phyloP scores from a whole-genome alignment of 2,113 vertebrate genomes.

The Oxygymnocypris stewartii region DNA sequence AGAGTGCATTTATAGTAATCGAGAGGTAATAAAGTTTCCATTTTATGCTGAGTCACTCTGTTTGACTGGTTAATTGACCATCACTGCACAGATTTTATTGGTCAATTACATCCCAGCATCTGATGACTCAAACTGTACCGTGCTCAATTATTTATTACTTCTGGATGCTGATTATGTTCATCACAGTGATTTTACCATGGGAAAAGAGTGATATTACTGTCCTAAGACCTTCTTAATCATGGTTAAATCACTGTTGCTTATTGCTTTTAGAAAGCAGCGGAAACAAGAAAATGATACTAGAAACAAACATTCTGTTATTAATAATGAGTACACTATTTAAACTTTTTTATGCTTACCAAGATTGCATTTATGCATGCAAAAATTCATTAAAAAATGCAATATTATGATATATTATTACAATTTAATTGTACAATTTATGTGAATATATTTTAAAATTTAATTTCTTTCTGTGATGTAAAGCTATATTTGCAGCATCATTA shows the following conservation, averaged over 20 bases:
- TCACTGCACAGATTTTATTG: slow-evolving; percentile 68
- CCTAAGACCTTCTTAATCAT: background rate
- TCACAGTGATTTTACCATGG: background rate
- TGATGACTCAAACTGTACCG: slow-evolving; percentile 66
- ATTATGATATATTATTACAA: too few relatives aligned
- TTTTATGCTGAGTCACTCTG: slow-evolving; percentile 73
- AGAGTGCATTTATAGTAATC: slow-evolving; percentile 70
- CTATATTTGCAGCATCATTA: too few relatives aligned
- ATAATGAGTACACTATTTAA: background rate
- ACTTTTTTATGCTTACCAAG: too few relatives aligned
- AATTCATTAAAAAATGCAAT: too few relatives aligned
- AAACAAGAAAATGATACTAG: background rate
- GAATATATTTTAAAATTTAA: too few relatives aligned
- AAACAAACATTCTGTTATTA: background rate
- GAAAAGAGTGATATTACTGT: background rate
- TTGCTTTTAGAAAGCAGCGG: background rate
- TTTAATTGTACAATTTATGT: too few relatives aligned
- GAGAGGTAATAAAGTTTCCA: slow-evolving; percentile 34
- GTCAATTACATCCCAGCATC: slow-evolving; percentile 70
- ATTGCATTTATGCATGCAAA: too few relatives aligned
- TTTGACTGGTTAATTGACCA: slow-evolving; percentile 74
- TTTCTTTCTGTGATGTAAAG: too few relatives aligned
- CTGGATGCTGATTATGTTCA: slow-evolving; percentile 2
- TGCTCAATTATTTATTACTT: slow-evolving; percentile 58
- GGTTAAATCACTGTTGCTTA: background rate